Conservation (phyloP, 2,888 invertebrate genomes). For the Pterostichus madidus region DNA sequence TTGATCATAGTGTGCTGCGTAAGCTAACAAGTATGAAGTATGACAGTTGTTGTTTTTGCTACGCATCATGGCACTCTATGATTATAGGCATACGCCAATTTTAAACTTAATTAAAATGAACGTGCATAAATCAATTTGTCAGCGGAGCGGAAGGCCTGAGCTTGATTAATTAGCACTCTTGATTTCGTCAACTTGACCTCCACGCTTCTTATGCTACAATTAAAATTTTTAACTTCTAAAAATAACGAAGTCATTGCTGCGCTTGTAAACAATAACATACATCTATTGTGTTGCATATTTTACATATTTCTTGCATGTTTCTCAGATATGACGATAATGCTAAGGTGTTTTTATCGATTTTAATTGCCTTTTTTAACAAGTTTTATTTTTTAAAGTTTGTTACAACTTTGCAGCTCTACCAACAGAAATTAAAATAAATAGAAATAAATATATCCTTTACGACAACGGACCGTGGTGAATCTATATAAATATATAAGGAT, state of each 20-base stretch:
- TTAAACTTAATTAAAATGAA: conserved; percentile 59
- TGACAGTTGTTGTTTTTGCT: conserved; percentile 22
- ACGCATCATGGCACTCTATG: conserved; percentile 33
- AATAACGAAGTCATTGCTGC: conserved; percentile 29
- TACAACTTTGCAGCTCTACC: too few species aligned
- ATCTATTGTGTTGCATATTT: not conserved
- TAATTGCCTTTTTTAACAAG: conserved; percentile 30
- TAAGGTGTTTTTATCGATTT: not conserved
- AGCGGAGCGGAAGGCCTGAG: conserved; percentile 42
- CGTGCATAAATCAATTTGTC: conserved; percentile 63
- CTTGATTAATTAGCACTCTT: conserved; percentile 62
- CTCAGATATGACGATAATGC: conserved; percentile 27
- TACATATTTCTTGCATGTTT: conserved; percentile 5
- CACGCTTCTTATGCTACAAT: conserved; percentile 50
- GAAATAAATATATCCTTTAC: too few species aligned
- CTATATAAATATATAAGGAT: too few species aligned
- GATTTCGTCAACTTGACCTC: conserved; percentile 62
- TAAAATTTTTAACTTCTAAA: conserved; percentile 63
- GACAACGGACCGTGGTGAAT: too few species aligned
- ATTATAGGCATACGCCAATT: conserved; percentile 54
- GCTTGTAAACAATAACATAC: conserved; percentile 45
- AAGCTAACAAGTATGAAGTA: not conserved
- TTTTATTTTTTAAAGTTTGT: too few species aligned
- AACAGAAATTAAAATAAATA: too few species aligned
- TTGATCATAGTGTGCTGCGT: conserved; percentile 3